Evolutionary conservation across 2,113 vertebrate genomes (phyloP).

Genomic region (Tiliqua scincoides): DNA sequence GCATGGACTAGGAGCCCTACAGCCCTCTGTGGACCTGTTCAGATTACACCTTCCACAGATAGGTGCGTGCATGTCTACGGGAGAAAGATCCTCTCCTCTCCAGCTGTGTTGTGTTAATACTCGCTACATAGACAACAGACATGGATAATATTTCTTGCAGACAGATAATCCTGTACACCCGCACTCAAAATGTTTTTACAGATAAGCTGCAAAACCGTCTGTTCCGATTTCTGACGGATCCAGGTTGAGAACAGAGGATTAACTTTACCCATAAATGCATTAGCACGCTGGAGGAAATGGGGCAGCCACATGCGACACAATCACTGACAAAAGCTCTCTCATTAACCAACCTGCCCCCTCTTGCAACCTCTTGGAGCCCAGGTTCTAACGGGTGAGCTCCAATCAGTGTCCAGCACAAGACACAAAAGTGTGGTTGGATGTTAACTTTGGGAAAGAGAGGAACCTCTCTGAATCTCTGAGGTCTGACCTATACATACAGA

Average conservation of each 20-base stretch:
- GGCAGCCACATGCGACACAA: not conserved
- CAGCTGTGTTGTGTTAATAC: not conserved
- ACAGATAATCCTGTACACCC: constrained; percentile 13
- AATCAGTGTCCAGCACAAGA: too few relatives aligned
- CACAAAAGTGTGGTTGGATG: too few relatives aligned
- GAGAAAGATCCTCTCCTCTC: not conserved
- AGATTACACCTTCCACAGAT: not conserved
- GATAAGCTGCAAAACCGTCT: constrained; percentile 3
- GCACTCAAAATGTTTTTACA: not conserved
- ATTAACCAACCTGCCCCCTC: not conserved
- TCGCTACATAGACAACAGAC: not conserved
- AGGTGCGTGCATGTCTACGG: not conserved
- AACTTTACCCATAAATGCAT: not conserved
- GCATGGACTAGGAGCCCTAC: accelerated
- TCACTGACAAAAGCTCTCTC: not conserved
- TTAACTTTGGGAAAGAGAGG: too few relatives aligned
- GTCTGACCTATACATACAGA: too few relatives aligned
- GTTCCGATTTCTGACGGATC: constrained; percentile 3
- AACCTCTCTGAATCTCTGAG: too few relatives aligned
- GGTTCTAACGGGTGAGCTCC: not conserved
- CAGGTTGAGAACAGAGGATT: not conserved
- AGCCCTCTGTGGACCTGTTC: accelerated
- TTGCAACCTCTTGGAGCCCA: too few relatives aligned
- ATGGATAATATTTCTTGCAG: constrained; percentile 18
- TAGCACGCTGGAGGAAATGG: not conserved